phyloP scores from a whole-genome alignment of 2,113 vertebrate genomes.

The Tringa solitaria region DNA sequence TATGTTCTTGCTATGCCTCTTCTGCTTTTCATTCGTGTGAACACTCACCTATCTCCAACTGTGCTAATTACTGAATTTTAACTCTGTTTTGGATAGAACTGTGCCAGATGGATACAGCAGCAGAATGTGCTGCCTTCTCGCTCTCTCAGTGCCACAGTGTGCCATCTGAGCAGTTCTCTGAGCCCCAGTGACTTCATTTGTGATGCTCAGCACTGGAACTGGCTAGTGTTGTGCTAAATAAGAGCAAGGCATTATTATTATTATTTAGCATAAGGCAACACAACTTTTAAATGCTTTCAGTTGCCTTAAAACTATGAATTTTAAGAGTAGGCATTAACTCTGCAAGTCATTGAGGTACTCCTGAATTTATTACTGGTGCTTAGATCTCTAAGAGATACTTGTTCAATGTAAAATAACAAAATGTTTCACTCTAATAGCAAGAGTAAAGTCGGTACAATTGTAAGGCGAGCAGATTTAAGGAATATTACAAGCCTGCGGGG shows the following conservation, averaged over 20 bases:
- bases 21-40: background rate
- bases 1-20: background rate
- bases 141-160: background rate
- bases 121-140: background rate
- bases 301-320: background rate
- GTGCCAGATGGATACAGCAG: background rate
- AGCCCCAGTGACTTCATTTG: background rate
- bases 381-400: background rate
- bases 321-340: background rate
- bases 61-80: background rate
- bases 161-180: background rate
- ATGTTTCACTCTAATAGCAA: background rate
- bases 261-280: background rate
- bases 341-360: background rate
- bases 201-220: background rate
- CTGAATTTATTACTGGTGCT: background rate
- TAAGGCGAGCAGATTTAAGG: background rate
- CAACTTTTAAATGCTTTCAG: background rate
- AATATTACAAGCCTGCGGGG: background rate
- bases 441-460: background rate
- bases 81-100: background rate
- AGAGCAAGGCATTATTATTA: background rate
- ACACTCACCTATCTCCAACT: background rate
- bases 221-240: background rate
- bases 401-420: background rate